Conservation (phyloP, 2,797 vertebrate species). For the Tinamus major region DNA sequence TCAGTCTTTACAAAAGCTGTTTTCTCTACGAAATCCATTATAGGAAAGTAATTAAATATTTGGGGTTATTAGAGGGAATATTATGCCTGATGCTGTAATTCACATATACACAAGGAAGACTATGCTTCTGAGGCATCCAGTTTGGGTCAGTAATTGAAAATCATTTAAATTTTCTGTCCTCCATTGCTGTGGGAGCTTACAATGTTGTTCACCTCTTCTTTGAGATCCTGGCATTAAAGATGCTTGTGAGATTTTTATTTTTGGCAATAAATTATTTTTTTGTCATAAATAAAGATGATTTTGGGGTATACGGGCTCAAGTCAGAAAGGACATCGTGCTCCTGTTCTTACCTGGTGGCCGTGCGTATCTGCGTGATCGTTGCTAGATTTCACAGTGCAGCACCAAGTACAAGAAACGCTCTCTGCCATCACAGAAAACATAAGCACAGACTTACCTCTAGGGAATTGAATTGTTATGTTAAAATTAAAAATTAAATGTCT, state of each 20-base stretch:
- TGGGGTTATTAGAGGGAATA: not conserved
- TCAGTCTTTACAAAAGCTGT: not conserved
- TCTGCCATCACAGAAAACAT: not conserved
- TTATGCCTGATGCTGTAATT: not conserved
- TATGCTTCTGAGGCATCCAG: not conserved
- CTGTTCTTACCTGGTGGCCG: not conserved
- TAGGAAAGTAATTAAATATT: not conserved
- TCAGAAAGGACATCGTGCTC: too few relatives aligned
- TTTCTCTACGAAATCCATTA: not conserved
- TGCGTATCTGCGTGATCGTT: not conserved
- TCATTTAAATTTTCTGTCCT: not conserved
- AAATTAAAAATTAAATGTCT: not conserved
- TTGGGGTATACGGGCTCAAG: too few relatives aligned
- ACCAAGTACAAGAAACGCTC: not conserved
- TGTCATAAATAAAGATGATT: too few relatives aligned
- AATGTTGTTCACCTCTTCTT: not conserved
- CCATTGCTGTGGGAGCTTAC: not conserved
- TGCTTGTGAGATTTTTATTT: not conserved
- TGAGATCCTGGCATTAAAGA: not conserved
- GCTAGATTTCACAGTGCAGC: not conserved
- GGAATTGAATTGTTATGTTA: not conserved
- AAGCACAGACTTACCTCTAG: not conserved
- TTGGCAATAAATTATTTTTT: not conserved
- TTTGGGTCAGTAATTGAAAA: not conserved
- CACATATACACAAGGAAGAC: not conserved